Evolutionary conservation across 2,113 vertebrate species (phyloP), one percentile per base, ranked within the genome.

Genomic region (Riparia riparia): DNA sequence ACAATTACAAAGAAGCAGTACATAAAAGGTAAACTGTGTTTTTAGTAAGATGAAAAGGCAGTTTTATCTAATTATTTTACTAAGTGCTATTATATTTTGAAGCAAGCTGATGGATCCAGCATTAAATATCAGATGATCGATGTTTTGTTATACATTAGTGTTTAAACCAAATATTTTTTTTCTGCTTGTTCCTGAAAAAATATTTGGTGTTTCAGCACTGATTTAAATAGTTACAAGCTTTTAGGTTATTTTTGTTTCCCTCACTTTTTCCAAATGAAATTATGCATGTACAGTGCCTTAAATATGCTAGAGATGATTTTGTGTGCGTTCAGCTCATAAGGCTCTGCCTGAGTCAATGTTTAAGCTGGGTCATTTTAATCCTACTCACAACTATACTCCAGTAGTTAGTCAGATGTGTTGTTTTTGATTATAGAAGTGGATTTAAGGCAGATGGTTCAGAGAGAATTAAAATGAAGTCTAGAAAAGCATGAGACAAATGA

Each of bases 21-120:
- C 50, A 47, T 96, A 84, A 94, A 96, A 98, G 98, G 98, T 98
- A 97, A 97, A 60, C 3, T 80, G 32, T 77, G 18, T 83, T 95
- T 77, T 78, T 79, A 49, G 49, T 84, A 64, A 74, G 22, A 24
- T 34, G 17, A 72, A 51, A 84, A 74, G 10, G 5, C 31, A n/a
- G 19, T 47, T 80, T 88, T 63, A 44, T 80, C 10, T 69, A 41
- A 68, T 53, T 69, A n/a, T 73, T 94, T 90, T 80, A 54, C 12
- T 26, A 14, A 41, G 24, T 56, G 63, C 2, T 49, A 16, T 93
- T 87, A 3, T 44, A 37, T 90, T 80, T 90, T 90, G 47, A 77
- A 86, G 22, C 12, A 63, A 44, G 76, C 19, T 2, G 19, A 21
- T 63, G 82, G 10, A 37, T 84, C 20, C 51, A 84, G 10, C 21